Conservation (phyloP, 2,113 vertebrate species). For the Atractosteus spatula region DNA sequence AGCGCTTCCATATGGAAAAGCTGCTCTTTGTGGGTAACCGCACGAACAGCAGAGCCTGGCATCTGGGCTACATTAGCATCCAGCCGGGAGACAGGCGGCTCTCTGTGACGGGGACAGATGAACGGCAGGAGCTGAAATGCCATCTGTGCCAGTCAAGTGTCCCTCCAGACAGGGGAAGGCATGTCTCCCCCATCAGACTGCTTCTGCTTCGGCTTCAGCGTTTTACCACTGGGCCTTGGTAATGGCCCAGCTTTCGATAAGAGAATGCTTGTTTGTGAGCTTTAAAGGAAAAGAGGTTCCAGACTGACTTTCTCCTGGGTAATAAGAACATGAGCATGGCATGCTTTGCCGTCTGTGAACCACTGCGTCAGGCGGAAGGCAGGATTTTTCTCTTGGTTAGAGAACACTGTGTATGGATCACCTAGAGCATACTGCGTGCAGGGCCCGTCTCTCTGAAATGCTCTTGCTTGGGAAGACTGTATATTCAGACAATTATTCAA, state of each 20-base stretch:
- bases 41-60: background rate
- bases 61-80: conserved; percentile 2
- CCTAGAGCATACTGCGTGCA: too few relatives aligned
- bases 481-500: too few relatives aligned
- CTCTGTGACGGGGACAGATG: background rate
- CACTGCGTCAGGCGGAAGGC: conserved; percentile 2
- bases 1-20: background rate
- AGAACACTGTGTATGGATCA: too few relatives aligned
- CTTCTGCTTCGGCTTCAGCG: background rate
- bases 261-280: background rate
- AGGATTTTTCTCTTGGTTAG: too few relatives aligned
- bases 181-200: background rate
- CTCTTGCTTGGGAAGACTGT: too few relatives aligned
- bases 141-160: background rate
- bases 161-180: background rate
- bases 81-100: background rate
- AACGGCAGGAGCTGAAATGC: background rate
- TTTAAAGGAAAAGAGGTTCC: background rate
- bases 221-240: background rate
- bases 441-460: too few relatives aligned
- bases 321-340: conserved; percentile 3
- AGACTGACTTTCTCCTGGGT: conserved; percentile 9
- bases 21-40: background rate
- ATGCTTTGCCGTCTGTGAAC: conserved; percentile 3
- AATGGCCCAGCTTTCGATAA: too few relatives aligned